Conservation (phyloP, 2,888 invertebrate genomes). For the Spilosoma lubricipeda region DNA sequence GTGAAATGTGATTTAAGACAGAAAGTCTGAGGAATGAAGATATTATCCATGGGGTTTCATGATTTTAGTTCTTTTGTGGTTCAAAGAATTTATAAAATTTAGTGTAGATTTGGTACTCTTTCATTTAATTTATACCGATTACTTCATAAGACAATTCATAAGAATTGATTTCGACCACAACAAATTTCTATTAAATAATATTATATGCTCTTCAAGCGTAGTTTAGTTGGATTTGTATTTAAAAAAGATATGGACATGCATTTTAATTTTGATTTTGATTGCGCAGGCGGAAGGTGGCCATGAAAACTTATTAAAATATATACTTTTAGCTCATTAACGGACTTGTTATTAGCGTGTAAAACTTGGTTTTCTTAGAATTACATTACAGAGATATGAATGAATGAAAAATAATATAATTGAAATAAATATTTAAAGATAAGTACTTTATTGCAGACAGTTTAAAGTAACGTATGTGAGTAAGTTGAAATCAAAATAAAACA, state of each 20-base stretch:
- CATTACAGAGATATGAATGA: neutral
- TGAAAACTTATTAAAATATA: neutral
- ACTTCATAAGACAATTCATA: neutral
- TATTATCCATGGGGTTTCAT: neutral
- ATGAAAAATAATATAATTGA: neutral
- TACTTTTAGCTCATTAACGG: neutral
- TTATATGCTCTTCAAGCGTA: neutral
- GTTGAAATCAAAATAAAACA: neutral
- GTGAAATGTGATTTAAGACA: slow-evolving; percentile 21
- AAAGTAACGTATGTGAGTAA: neutral
- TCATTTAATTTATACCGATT: neutral
- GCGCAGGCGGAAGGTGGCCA: neutral
- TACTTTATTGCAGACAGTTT: neutral
- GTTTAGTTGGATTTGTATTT: neutral
- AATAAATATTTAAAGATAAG: neutral
- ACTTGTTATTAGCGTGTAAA: neutral
- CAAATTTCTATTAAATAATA: neutral
- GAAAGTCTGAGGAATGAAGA: slow-evolving; percentile 10
- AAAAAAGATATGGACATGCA: neutral
- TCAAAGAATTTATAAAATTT: neutral
- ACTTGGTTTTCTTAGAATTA: neutral
- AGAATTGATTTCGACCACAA: neutral
- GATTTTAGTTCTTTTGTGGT: neutral
- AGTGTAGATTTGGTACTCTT: neutral
- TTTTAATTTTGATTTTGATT: neutral